Base-by-base conservation (phyloP, 2,888 invertebrate species). In the Actias luna region DNA sequence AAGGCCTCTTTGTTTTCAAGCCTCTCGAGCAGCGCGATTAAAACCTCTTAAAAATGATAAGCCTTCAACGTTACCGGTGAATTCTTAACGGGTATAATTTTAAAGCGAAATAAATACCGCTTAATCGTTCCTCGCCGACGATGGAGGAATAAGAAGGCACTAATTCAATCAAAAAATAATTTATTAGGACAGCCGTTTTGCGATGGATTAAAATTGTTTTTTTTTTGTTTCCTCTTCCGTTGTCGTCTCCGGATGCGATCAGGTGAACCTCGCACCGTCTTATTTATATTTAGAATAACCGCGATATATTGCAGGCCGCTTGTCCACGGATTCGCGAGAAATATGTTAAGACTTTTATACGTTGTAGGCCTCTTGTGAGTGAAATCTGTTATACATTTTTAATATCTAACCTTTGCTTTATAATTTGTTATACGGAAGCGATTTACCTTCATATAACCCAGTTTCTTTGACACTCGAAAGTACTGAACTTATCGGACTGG, bases 171-270 rank as follows among this genome's bases (percentile, higher is more conserved):
- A 22, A 10, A 31, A 22, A 39, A 58, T 77, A 73, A 77, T 76
- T 77, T 74, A 73, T 71, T 69, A 69, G 70, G 75, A 73, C 77
- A 73, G 68, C 68, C 69, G 69, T 70, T 76, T 73, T 74, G 73
- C 65, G 73, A 73, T 66, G 74, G 73, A 77, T 77, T 76, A 76
- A 69, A 70, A 71, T 74, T 68, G 68, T 74, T 71, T 59, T 58
- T 46, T 22, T 25, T 46, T 12, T 8, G 8, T 22, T 46, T 16
- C 8, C 8, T 33, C 8, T 33, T 33, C 8, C 8, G 33, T 33
- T 33, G 5, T 8, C 8, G 33, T 33, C 5, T 33, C 63, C 62
- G 63, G 67, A 70, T 65, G 61, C 65, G 66, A 66, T 74, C 72
- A 73, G 70, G 70, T 72, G 71, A 42, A 63, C 66, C 64, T 64